Evolutionary conservation across 2,113 vertebrate species (phyloP), one percentile per base, ranked within the genome.

Genomic region (Zosterops hypoxanthus): DNA sequence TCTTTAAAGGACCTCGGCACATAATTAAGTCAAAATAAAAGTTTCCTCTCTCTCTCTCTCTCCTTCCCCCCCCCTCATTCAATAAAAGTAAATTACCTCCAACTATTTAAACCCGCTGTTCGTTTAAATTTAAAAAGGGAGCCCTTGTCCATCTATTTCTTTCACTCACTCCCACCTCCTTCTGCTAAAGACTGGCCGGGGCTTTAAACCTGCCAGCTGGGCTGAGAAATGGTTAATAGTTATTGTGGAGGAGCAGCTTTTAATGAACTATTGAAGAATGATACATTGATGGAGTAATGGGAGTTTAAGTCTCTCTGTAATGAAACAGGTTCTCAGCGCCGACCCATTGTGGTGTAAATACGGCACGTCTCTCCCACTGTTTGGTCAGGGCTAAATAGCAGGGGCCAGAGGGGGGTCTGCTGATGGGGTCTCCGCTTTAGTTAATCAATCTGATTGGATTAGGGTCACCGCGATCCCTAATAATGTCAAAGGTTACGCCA

Each of bases 371-470:
- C 98, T 98, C 97, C 98, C 96, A 97, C 95, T 98, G 97, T 97
- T 97, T 95, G 97, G 97, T 94, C 97, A 92, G 94, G 94, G 55
- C 97, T 98, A 98, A 98, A 98, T 98, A 97, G 96, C 90, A 93
- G 94, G 78, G 95, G 95, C 95, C 95, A 97, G 94, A 96, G 96
- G 97, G 94, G 94, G 96, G 98, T 98, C 97, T 98, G 97, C 96
- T 97, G 96, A 97, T 95, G 95, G 97, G 97, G 92, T 94, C 97
- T 97, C 68, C 12, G 95, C 98, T 99, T 98, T 96, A 98, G 97
- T 98, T 99, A 99, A 99, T 99, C 98, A 99, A 99, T 99, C 98
- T 99, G 99, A 99, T 99, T 99, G 99, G 99, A 99, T 99, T 99
- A 99, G 98, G 99, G 98, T 99, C 98, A 99, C 98, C 93, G 98